Evolutionary conservation across 2,888 invertebrate genomes (phyloP).

Genomic region (Folsomia manolachei): DNA sequence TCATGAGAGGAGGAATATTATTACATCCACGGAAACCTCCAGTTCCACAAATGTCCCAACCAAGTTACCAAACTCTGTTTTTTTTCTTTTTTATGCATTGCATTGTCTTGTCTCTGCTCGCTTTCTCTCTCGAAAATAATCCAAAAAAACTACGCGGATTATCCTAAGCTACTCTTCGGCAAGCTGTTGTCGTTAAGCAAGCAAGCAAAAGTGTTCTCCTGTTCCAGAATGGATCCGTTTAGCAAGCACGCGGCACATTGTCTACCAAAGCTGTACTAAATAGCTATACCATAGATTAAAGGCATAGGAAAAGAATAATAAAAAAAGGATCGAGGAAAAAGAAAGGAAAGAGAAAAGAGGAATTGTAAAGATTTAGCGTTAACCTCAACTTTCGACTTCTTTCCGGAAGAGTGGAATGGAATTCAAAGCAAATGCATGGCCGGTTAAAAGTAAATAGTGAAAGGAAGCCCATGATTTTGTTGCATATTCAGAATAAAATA

Average conservation of each 20-base stretch:
- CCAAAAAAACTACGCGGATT: not conserved
- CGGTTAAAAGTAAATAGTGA: not conserved
- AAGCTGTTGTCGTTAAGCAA: not conserved
- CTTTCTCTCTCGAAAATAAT: not conserved
- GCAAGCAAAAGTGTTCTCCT: not conserved
- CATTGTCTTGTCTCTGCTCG: not conserved
- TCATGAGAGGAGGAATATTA: not conserved
- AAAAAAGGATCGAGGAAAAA: too few relatives aligned
- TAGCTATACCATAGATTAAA: too few relatives aligned
- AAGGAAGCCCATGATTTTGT: not conserved
- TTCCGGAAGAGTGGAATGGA: not conserved
- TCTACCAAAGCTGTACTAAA: too few relatives aligned
- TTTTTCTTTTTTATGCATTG: too few relatives aligned
- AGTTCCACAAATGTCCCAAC: too few relatives aligned
- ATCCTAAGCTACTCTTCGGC: not conserved
- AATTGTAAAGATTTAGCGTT: not conserved
- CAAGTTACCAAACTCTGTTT: too few relatives aligned
- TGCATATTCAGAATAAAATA: conserved; percentile 13
- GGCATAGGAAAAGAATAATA: too few relatives aligned
- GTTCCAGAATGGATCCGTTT: not conserved
- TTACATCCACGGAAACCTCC: not conserved
- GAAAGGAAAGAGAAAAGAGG: not conserved
- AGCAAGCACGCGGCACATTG: not conserved
- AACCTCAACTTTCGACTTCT: not conserved
- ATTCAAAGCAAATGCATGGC: too few relatives aligned